Conservation (phyloP, 2,888 invertebrate species). For the Teinopalpus imperialis region DNA sequence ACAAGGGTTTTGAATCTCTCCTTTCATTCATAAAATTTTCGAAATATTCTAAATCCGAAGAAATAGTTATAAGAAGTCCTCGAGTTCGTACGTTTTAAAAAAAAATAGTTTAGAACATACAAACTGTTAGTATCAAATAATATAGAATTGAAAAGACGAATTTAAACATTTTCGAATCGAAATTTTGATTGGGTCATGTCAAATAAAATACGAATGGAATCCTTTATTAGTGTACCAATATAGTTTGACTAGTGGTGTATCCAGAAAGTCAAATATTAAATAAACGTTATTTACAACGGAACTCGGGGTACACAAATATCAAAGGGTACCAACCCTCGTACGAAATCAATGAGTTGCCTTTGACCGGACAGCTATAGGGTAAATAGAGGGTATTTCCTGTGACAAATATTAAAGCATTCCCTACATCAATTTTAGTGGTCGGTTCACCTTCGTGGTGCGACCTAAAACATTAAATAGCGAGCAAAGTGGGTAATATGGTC, state of each 20-base stretch:
- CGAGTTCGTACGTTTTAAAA: no score
- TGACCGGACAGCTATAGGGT: slow-evolving; percentile 61
- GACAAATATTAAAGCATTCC: slow-evolving; percentile 58
- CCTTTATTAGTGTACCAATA: slow-evolving; percentile 23
- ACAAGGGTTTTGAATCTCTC: no score
- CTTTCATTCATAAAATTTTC: no score
- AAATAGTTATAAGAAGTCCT: no score
- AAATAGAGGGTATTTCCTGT: slow-evolving; percentile 66
- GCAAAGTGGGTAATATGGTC: slow-evolving; percentile 4
- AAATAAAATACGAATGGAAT: slow-evolving; percentile 16
- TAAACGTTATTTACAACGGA: slow-evolving; percentile 55
- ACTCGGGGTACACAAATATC: slow-evolving; percentile 50
- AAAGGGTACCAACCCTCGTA: slow-evolving; percentile 45
- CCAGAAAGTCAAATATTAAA: slow-evolving; percentile 48
- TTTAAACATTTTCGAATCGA: neutral
- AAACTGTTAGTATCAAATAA: no score
- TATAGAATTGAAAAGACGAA: no score
- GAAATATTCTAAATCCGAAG: no score
- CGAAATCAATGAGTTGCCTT: slow-evolving; percentile 61
- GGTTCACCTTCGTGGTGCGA: slow-evolving; percentile 3
- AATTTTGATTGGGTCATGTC: slow-evolving; percentile 15
- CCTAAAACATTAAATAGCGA: neutral
- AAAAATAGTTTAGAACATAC: no score
- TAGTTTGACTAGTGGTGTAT: slow-evolving; percentile 25
- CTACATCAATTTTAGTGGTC: slow-evolving; percentile 32